Base-by-base conservation (phyloP, 2,888 invertebrate species). In the Rhamphomyia laevipes region DNA sequence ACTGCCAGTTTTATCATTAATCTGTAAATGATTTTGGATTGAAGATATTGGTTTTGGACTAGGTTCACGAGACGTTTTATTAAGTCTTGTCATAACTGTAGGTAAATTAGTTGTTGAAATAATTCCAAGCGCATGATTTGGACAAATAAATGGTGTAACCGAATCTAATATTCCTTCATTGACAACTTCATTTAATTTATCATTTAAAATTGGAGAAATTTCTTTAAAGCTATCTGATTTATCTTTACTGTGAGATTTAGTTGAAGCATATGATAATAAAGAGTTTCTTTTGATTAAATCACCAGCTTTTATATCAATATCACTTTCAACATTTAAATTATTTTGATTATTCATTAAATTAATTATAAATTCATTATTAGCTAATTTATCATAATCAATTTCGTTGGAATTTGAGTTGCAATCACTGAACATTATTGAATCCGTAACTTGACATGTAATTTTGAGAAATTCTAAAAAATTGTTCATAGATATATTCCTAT, bases 141-240 rank as follows among this genome's bases (percentile, higher is more conserved):
- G 75, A 65, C 47, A 80, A 55, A 89, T 74, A 61, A 86, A 86
- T 0, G 89, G 85, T 44, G 89, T 67, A 49, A 90, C 82, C 0
- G 88, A 86, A 68, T 90, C 90, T 45, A 89, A 67, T 51, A 90
- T 76, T 12, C 89, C 89, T 71, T 89, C 89, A 44, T 84, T 82
- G 53, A 90, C 75, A 1, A 88, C 79, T 71, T 86, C 64, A 49
- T 70, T 64, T 30, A 71, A 53, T 53, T 68, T 68, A 23, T 64
- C 62, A 12, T 52, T 59, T 9, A 71, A 54, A 31, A 62, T 61
- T 2, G 66, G 64, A 60, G 70, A 66, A 38, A 70, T 52, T 13
- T 58, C 16, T 30, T 27, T 15, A 16, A 13, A 11, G 17, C 2
- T 33, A 31, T 48, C 44, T 31, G 7, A 46, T 47, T 47, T 51